Percentiles rank a stretch among this genome's conserved stretches.
These are phyloP conservation scores for Tinamus guttatus DNA, from an alignment of 2,113 vertebrate genomes.

Conservation along the genomic window DNA sequence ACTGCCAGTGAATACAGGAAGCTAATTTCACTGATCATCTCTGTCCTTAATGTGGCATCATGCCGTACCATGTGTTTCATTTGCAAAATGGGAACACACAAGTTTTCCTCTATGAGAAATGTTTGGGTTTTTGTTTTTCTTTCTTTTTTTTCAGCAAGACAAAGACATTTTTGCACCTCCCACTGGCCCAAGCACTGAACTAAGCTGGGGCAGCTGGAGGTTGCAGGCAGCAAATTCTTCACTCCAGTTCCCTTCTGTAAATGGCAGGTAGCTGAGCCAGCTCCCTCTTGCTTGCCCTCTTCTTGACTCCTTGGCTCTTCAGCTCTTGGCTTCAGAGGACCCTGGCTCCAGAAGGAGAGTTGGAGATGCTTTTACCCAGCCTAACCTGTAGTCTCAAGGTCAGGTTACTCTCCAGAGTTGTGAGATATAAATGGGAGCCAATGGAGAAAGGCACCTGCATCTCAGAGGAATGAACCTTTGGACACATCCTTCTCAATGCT, in stretches of 20 bases:
- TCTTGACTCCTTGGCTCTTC: neutral
- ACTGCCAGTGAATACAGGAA: constrained; percentile 3
- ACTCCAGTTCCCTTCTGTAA: neutral
- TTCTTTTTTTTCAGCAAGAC: neutral
- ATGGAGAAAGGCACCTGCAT: neutral
- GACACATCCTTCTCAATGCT: neutral
- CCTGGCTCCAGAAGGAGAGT: neutral
- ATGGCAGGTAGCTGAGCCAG: neutral
- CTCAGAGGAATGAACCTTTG: accelerated
- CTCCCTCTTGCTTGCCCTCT: neutral
- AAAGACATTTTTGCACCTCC: neutral
- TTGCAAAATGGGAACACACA: constrained; percentile 16
- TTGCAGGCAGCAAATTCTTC: neutral
- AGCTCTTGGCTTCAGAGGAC: neutral
- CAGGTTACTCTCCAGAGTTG: neutral
- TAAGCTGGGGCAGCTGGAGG: neutral
- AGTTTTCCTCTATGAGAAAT: constrained; percentile 6
- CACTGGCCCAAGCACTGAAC: neutral
- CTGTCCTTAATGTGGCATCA: neutral
- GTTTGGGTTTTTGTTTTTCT: neutral
- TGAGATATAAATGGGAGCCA: neutral
- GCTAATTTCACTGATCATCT: constrained; percentile 24
- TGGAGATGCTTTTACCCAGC: neutral
- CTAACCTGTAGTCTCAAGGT: neutral
- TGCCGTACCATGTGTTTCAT: neutral